Conservation (phyloP, 2,797 vertebrate genomes). For the Lerista edwardsae region DNA sequence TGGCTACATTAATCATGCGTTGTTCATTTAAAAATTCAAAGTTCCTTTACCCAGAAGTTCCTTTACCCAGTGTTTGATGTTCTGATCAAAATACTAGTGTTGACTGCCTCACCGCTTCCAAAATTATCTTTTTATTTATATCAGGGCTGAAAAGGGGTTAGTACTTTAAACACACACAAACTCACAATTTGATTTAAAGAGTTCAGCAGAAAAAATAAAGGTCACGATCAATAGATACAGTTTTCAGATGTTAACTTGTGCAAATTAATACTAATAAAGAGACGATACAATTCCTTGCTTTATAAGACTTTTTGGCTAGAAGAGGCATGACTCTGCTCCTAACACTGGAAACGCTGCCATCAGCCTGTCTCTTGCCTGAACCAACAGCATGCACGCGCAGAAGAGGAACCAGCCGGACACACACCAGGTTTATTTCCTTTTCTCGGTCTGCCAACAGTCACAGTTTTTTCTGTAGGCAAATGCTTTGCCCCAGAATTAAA, state of each 20-base stretch:
- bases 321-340: background rate
- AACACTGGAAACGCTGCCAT: background rate
- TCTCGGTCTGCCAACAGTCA: slow-evolving; percentile 7
- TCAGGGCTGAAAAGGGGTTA: background rate
- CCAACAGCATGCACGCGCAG: background rate
- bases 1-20: background rate
- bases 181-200: background rate
- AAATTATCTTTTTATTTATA: background rate
- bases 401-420: background rate
- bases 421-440: background rate
- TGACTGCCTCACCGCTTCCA: background rate
- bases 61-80: background rate
- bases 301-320: background rate
- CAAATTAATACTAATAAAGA: background rate
- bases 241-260: background rate
- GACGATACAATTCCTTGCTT: slow-evolving; percentile 20
- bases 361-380: background rate
- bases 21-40: background rate
- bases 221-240: background rate
- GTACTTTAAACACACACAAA: background rate
- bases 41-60: background rate
- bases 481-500: background rate
- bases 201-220: background rate
- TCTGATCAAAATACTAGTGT: background rate
- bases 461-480: background rate